Percentiles rank a stretch among this genome's conserved stretches.
Conservation (phyloP, 2,113 vertebrate genomes). For the Chloropsis hardwickii region DNA sequence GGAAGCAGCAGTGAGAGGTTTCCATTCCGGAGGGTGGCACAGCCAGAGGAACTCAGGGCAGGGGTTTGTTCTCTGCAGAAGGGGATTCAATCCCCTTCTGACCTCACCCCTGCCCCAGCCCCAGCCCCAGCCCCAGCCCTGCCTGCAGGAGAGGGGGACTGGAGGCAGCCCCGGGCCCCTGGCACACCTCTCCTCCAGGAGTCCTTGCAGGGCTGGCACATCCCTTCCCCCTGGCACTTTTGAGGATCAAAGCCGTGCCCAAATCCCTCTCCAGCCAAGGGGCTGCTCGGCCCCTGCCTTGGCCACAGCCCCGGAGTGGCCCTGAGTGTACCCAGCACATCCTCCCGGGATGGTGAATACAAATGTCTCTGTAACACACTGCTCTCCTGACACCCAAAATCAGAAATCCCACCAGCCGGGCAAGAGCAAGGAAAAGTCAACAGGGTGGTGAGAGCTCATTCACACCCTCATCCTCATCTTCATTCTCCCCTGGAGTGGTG, state of each 20-base stretch:
- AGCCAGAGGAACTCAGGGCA: neutral
- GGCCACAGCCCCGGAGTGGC: neutral
- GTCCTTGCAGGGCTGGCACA: neutral
- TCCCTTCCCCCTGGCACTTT: neutral
- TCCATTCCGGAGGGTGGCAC: neutral
- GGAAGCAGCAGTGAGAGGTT: neutral
- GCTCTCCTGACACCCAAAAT: neutral
- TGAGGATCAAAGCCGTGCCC: accelerated
- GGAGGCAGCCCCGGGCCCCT: neutral
- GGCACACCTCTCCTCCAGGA: neutral
- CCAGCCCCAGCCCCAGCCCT: too few relatives aligned
- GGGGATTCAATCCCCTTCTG: neutral
- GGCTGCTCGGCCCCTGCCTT: neutral
- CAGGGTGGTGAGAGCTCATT: neutral
- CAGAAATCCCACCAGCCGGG: neutral
- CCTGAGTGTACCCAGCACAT: neutral
- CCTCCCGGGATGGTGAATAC: neutral
- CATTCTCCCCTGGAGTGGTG: neutral
- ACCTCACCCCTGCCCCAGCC: neutral
- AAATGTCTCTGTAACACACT: neutral
- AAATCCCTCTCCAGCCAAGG: neutral
- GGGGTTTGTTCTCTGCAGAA: neutral
- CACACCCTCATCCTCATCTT: neutral
- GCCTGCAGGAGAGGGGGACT: neutral
- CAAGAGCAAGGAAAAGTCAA: neutral